These are phyloP conservation scores for Zootoca vivipara DNA, from an alignment of 2,113 vertebrate genomes.

Conservation along the genomic window DNA sequence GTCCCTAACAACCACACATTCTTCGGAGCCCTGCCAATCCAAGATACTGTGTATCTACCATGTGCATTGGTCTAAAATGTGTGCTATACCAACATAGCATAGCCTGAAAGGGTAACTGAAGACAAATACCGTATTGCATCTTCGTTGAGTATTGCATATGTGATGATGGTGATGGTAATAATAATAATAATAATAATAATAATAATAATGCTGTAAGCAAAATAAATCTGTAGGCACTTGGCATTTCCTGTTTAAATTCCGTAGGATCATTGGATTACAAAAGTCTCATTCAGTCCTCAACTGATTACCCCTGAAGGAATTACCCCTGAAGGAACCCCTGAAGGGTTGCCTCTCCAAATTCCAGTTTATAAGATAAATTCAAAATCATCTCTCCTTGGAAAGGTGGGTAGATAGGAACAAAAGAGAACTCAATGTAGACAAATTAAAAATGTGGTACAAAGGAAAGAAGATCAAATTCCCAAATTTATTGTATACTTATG, in stretches of 20 bases:
- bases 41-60: no score
- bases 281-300: no score
- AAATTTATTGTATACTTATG: no score
- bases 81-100: background rate
- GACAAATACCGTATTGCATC: background rate
- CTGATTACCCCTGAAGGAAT: no score
- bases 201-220: background rate
- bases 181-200: background rate
- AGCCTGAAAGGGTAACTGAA: background rate
- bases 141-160: background rate
- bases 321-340: no score
- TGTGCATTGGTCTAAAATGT: background rate
- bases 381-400: background rate
- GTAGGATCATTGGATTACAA: no score
- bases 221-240: background rate
- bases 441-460: no score
- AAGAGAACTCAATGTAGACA: no score
- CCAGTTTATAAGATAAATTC: background rate
- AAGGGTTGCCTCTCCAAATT: background rate
- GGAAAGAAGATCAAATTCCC: no score
- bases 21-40: no score
- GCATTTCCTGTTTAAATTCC: background rate
- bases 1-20: no score
- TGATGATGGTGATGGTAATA: background rate
- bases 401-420: no score